Base-by-base conservation (phyloP, 2,797 vertebrate genomes). In the Clamator glandarius region DNA sequence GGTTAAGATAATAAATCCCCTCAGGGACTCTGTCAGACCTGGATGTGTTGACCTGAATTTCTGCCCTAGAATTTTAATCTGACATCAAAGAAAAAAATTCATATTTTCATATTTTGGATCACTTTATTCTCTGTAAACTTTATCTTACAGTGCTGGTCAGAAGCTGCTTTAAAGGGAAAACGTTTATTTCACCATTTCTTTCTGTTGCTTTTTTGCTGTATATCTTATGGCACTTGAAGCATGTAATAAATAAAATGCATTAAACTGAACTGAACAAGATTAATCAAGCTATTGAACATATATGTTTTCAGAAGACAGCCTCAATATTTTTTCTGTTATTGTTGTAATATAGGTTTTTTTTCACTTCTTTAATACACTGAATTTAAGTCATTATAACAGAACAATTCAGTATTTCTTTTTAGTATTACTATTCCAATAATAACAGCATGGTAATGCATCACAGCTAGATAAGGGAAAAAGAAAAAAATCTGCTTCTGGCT, bases 1-100 rank as follows among this genome's bases (percentile, higher is more conserved):
- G 44, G 41, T 64, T 95, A 81, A 90, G 93, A 81, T 86, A 87
- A 54, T 35, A 72, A 36, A 81, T 51, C 10, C 58, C 93, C 83
- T 88, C 58, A 91, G 93, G 93, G 69, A 64, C 5, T 88, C 13
- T 81, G 58, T 54, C 62, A 90, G 57, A 88, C 73, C 54, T 88
- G 61, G 12, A 42, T 88, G 33, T n/a, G 28, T 51, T 96, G 95
- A 94, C 80, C 69, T 84, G 73, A 90, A 93, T 90, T 94, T 81
- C 46, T 75, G 28, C 61, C 42, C 83, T 62, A 81, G 74, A 86
- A 86, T 78, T 95, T 78, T 64, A 74, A 68, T 52, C 61, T 68
- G 12, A 4, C 50, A 83, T 78, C 42, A 90, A 62, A 87, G 19
- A 26, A 73, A 69, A 54, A 0, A 3, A 64, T 66, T 69, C 2